Base-by-base conservation (phyloP, 2,888 invertebrate species). In the Troglohyphantes excavatus region DNA sequence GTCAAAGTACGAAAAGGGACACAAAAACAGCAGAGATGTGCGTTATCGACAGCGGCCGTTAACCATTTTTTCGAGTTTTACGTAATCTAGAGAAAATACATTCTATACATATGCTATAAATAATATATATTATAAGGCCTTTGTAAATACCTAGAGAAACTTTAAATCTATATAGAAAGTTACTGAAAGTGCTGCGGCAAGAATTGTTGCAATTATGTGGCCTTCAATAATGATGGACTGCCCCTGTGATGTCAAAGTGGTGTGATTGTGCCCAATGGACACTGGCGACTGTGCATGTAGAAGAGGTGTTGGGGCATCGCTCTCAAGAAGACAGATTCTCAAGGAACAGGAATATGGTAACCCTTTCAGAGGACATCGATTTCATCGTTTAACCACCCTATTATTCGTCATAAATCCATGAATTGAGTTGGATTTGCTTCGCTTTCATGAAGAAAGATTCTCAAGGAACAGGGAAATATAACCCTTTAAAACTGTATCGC, bases 141-240 rank as follows among this genome's bases (percentile, higher is more conserved):
- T 82, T 88, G 88, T 88, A 88, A 75, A 88, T 88, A 88, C 46
- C 61, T 82, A 88, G 88, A 78, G 43, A 65, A 81, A 75, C 65
- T 65, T 84, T 65, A 63, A 63, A 46, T 68, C 59, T 88, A 82
- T 43, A 75, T 33, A 68, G 43, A 72, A 67, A 29, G 68, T 53
- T 78, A 39, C 17, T 43, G 78, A 81, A 43, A 33, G 23, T 26
- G 61, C 75, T 67, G 73, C 67, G 82, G 82, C 75, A 82, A 27
- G 68, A 81, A 81, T 72, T 39, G 86, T 87, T 65, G 72, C 82
- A 82, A 72, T 27, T 65, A 46, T 88, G 88, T 88, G 81, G 88
- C 88, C 88, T 88, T 81, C 65, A 67, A 82, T 53, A 43, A 53
- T 33, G 68, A 82, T 82, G 81, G 75, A 75, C 53, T 75, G 75